Base-by-base conservation (phyloP, 37 sponge, comb jelly and placozoan species). In the Corticium candelabrum region DNA sequence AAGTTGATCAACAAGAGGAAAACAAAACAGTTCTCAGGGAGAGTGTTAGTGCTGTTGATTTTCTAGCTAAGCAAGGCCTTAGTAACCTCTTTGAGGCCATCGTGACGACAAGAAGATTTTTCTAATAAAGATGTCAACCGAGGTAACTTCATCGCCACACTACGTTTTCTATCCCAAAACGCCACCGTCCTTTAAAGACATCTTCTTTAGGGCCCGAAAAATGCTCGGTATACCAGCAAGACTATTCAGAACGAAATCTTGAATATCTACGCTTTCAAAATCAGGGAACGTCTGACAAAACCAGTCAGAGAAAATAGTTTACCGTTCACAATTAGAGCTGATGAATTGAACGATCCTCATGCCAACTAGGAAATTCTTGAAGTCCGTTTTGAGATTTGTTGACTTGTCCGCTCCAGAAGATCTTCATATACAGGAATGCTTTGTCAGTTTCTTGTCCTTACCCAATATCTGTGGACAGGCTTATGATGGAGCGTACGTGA, bases 351-450 rank as follows among this genome's bases (percentile, higher is more conserved):
- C 29, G 86, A 85, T 37, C n/a, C 37, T 30, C 67, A 82, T 78
- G 21, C 80, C 41, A 84, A 84, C 77, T 32, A 62, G 76, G 80
- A 74, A 35, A 37, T 82, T 40, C 76, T 84, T 31, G 29, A 74
- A 40, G 80, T 84, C 32, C 81, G 85, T 74, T n/a, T 40, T 84
- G 41, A 73, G 80, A 41, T 83, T 81, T 81, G 75, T 84, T 29
- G 85, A 84, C 68, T 57, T 81, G 32, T 83, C 84, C n/a, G n/a
- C n/a, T n/a, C n/a, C n/a, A n/a, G n/a, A n/a, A 39, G 41, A 84
- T n/a, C 85, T 80, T 32, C 80, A 82, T 37, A 84, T 84, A 40
- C 80, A 81, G 76, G 85, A 84, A 74, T 84, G 80, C 41, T 67
- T 81, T 30, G 4, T 83, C 3, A 27, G 40, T 38, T 81, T 85